Percentiles rank a stretch among this genome's conserved stretches.
Conservation (phyloP, 2,113 vertebrate species). For the Heteronetta atricapilla region DNA sequence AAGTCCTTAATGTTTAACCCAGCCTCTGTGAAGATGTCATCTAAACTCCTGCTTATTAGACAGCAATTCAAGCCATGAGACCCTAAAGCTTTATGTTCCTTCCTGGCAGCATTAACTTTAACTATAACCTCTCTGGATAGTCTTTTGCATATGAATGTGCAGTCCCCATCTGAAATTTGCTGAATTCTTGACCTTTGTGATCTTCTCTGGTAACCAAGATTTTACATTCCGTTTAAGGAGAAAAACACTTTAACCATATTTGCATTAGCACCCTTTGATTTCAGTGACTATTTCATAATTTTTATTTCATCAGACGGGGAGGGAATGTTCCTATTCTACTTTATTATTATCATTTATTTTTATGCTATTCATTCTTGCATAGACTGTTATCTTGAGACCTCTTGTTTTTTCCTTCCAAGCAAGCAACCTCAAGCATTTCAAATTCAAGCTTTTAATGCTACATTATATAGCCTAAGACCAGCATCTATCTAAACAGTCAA, state of each 20-base stretch:
- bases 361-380: background rate
- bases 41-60: background rate
- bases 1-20: background rate
- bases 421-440: background rate
- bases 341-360: background rate
- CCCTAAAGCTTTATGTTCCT: background rate
- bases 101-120: background rate
- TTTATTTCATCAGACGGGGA: background rate
- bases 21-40: background rate
- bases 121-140: background rate
- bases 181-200: background rate
- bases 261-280: background rate
- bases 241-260: background rate
- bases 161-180: background rate
- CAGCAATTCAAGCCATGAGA: background rate
- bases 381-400: background rate
- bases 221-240: background rate
- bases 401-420: background rate
- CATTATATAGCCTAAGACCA: background rate
- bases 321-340: background rate
- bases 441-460: background rate
- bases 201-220: background rate
- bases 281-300: background rate
- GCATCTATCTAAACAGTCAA: background rate
- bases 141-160: background rate